Evolutionary conservation across 2,797 vertebrate species (phyloP), one percentile per base, ranked within the genome.

Genomic region (Hippoglossus hippoglossus): DNA sequence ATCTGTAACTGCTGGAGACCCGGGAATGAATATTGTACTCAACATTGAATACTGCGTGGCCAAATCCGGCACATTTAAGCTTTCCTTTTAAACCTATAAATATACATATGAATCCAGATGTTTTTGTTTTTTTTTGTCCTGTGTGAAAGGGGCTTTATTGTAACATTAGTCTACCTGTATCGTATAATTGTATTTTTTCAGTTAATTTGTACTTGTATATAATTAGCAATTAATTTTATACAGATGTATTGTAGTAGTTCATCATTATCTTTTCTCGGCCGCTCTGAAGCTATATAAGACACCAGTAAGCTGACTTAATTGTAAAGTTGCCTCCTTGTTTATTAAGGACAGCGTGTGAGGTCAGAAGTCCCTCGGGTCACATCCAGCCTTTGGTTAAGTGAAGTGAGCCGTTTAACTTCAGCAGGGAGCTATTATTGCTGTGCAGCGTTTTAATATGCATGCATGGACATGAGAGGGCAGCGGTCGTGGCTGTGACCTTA

Each of bases 401-500:
- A 81, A 67, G 25, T 57, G 56, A 74, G 25, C 9, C 2, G 18
- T 67, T 77, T 50, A 34, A 63, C 41, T 67, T n/a, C 53, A 71
- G 59, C 54, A 68, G 31, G 64, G 51, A 65, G 47, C 28, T 34
- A 10, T 39, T 69, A 50, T 36, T 19, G 39, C 46, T 59, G 28
- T 31, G 51, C 60, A 21, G 10, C 39, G n/a, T 75, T 75, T 85
- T 75, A 80, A 74, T 85, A 71, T 80, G 65, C 59, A 85, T 71
- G 69, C 65, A 47, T 21, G 39, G 61, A 77, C 76, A 81, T 75
- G 49, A 63, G 55, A 61, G 52, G 46, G 63, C 56, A 69, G 61
- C 46, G 66, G 65, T 71, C 59, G 57, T 55, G 61, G 69, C 63
- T 80, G 15, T 72, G 79, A 89, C 79, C 86, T 80, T 74, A 76